Conservation (phyloP, 2,888 invertebrate genomes). For the Coenonympha arcania region DNA sequence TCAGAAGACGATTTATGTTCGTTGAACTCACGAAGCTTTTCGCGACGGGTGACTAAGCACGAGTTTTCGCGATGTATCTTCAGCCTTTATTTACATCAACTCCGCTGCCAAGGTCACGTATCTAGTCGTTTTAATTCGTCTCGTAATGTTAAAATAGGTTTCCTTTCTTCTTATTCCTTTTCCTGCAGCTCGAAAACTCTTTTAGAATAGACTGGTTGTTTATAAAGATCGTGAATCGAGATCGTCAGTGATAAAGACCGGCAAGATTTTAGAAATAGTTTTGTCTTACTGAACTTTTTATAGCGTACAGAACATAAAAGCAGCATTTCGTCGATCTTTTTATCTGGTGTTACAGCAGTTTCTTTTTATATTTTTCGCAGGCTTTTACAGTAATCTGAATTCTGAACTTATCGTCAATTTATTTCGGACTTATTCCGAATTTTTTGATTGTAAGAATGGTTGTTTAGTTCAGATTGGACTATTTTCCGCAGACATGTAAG, state of each 20-base stretch:
- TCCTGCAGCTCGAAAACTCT: background rate
- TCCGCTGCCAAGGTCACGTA: conserved; percentile 46
- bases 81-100: conserved; percentile 27
- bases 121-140: background rate
- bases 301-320: background rate
- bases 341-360: too few relatives aligned
- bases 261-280: background rate
- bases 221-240: too few relatives aligned
- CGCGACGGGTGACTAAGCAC: conserved; percentile 43
- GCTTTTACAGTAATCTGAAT: too few relatives aligned
- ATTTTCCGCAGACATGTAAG: too few relatives aligned
- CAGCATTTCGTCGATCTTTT: too few relatives aligned
- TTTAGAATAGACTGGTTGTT: background rate
- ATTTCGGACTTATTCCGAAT: too few relatives aligned
- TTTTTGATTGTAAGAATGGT: too few relatives aligned
- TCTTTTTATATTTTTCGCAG: too few relatives aligned
- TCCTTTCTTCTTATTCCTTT: background rate
- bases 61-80: conserved; percentile 32
- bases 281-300: background rate
- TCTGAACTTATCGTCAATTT: too few relatives aligned
- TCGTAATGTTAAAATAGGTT: background rate
- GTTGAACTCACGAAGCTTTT: conserved; percentile 65
- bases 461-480: too few relatives aligned
- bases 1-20: conserved; percentile 67
- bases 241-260: too few relatives aligned